Conservation (phyloP, 2,797 vertebrate species). For the Sitta carolinensis region DNA sequence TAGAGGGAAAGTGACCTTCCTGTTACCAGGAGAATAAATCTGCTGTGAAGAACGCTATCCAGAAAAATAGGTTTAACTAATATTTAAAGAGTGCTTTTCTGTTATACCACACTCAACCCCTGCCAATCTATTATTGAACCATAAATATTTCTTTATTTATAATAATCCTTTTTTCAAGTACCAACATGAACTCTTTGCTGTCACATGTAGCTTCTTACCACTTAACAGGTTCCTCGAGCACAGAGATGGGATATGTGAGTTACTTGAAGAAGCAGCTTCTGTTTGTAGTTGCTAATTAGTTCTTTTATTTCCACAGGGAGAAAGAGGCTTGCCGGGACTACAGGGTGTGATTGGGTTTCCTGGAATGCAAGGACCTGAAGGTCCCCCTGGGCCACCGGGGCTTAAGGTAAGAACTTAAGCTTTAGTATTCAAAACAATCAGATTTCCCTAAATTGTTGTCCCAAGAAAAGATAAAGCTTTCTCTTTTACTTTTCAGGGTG, state of each 20-base stretch:
- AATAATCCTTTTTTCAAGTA: not conserved
- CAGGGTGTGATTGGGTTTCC: constrained; percentile 95
- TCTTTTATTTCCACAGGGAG: constrained; percentile 80
- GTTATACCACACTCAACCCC: not conserved
- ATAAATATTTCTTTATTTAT: not conserved
- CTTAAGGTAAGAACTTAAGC: constrained; percentile 81
- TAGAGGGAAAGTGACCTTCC: not conserved
- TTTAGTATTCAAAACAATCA: not conserved
- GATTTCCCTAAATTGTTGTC: not conserved
- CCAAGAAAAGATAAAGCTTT: not conserved
- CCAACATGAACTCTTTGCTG: not conserved
- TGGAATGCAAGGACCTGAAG: constrained; percentile 93
- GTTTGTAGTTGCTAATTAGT: not conserved
- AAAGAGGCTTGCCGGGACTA: constrained; percentile 89
- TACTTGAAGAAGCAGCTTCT: not conserved
- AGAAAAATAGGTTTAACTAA: not conserved
- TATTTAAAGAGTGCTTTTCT: not conserved
- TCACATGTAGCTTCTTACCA: not conserved
- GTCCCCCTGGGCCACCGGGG: constrained; percentile 86
- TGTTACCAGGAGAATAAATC: not conserved
- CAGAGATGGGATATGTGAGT: not conserved
- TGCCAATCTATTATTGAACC: not conserved
- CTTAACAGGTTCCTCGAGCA: not conserved
- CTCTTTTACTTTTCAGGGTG: constrained; percentile 81
- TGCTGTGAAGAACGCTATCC: not conserved